These are phyloP conservation scores for Therioaphis trifolii DNA, from an alignment of 2,888 invertebrate species.

Conservation along the genomic window DNA sequence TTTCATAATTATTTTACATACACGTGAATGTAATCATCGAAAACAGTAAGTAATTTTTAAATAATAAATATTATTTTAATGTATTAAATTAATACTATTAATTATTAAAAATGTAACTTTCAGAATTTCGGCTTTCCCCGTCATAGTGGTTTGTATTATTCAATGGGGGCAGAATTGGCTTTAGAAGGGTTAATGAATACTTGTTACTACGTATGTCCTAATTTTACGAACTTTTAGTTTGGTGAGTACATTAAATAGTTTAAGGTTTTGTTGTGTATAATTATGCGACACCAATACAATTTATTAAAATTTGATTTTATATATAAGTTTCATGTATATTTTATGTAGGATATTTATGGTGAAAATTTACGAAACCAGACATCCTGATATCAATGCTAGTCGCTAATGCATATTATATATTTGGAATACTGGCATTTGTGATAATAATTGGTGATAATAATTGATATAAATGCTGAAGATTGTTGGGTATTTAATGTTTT, in stretches of 20 bases:
- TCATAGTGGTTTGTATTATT: conserved; percentile 86
- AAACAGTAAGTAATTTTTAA: conserved; percentile 23
- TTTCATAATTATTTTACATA: conserved; percentile 75
- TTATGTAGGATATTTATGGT: conserved; percentile 87
- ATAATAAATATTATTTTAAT: no score
- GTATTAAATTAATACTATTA: no score
- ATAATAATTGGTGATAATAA: conserved; percentile 77
- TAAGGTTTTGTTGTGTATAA: not conserved
- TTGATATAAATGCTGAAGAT: conserved; percentile 76
- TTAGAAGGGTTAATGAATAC: conserved; percentile 90
- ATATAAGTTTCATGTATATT: conserved; percentile 93
- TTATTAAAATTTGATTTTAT: conserved; percentile 70
- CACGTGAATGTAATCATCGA: conserved; percentile 70
- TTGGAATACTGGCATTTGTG: conserved; percentile 80
- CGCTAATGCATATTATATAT: conserved; percentile 83
- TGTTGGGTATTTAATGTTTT: conserved; percentile 77
- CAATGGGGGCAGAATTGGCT: conserved; percentile 85
- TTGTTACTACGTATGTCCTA: conserved; percentile 91
- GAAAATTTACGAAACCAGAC: conserved; percentile 87
- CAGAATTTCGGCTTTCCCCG: conserved; percentile 79
- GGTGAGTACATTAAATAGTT: conserved; percentile 72
- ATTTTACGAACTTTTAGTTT: conserved; percentile 89
- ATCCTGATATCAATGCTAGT: conserved; percentile 89
- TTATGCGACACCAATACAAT: not conserved
- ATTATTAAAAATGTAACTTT: no score